phyloP scores from a whole-genome alignment of 1,140 invertebrate species.

The Micrasema longulum region DNA sequence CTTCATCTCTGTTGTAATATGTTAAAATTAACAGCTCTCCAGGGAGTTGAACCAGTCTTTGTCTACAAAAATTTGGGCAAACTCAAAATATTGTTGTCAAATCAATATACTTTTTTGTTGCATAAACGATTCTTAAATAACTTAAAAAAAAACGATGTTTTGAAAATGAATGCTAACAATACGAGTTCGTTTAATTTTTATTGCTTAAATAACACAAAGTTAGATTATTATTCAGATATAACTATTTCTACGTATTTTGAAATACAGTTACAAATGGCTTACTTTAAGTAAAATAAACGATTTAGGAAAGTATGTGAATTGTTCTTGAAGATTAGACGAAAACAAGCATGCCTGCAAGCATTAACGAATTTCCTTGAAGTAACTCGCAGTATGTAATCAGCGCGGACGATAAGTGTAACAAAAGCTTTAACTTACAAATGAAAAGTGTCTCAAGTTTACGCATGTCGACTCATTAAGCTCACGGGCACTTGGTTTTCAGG shows the following conservation, averaged over 20 bases:
- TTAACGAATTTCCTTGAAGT: neutral
- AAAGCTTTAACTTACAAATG: conserved; percentile 22
- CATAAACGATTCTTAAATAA: too few species aligned
- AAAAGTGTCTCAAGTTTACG: conserved; percentile 36
- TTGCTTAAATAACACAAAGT: conserved; percentile 13
- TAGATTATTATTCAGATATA: neutral
- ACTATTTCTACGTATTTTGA: neutral
- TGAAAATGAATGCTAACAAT: too few species aligned
- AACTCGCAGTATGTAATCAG: neutral
- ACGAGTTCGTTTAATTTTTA: conserved; percentile 6
- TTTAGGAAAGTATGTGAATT: neutral
- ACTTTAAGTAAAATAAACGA: neutral
- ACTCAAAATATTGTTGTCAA: too few species aligned
- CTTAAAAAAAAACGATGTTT: too few species aligned
- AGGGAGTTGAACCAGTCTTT: too few species aligned
- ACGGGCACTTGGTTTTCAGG: conserved; percentile 29
- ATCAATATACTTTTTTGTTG: too few species aligned
- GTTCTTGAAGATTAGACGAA: too few species aligned
- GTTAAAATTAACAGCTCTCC: too few species aligned
- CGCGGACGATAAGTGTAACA: conserved; percentile 17
- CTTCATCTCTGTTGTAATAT: too few species aligned
- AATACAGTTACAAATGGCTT: neutral
- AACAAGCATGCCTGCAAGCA: neutral
- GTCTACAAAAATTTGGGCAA: too few species aligned
- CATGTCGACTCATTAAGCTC: conserved; percentile 45